These are phyloP conservation scores for Cephalopholis sonnerati DNA, from an alignment of 2,113 vertebrate genomes.

Conservation along the genomic window DNA sequence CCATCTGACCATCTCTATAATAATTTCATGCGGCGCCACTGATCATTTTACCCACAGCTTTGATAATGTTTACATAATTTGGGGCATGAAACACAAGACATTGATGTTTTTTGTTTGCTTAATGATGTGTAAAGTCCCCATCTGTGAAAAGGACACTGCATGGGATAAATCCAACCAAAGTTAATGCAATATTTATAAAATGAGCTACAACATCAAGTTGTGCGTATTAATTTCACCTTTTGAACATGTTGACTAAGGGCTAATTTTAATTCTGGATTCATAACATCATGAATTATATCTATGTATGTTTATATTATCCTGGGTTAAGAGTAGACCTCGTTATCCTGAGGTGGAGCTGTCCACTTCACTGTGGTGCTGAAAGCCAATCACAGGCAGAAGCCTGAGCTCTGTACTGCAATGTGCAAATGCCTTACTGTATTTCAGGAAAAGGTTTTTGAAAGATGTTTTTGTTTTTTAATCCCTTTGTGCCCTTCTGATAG, in stretches of 20 bases:
- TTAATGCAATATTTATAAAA: neutral
- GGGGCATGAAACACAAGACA: neutral
- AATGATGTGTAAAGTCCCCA: neutral
- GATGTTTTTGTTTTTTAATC: too few species aligned
- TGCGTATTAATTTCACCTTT: too few species aligned
- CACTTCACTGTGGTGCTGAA: constrained; percentile 51
- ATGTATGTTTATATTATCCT: neutral
- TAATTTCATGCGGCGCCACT: too few species aligned
- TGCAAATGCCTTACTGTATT: neutral
- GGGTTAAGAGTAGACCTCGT: neutral
- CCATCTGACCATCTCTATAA: too few species aligned
- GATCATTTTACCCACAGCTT: neutral
- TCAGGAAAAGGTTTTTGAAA: too few species aligned
- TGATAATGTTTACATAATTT: neutral
- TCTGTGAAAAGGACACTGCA: neutral
- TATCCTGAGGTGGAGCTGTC: constrained; percentile 36
- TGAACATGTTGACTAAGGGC: neutral
- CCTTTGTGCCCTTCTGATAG: too few species aligned
- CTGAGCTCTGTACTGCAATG: neutral
- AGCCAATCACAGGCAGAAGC: neutral
- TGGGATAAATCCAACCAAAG: too few species aligned
- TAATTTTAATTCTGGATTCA: neutral
- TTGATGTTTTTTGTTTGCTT: neutral
- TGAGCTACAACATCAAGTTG: neutral
- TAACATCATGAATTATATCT: neutral